phyloP scores from a whole-genome alignment of 1,140 invertebrate genomes.

The Brachionus asplanchnoidis region DNA sequence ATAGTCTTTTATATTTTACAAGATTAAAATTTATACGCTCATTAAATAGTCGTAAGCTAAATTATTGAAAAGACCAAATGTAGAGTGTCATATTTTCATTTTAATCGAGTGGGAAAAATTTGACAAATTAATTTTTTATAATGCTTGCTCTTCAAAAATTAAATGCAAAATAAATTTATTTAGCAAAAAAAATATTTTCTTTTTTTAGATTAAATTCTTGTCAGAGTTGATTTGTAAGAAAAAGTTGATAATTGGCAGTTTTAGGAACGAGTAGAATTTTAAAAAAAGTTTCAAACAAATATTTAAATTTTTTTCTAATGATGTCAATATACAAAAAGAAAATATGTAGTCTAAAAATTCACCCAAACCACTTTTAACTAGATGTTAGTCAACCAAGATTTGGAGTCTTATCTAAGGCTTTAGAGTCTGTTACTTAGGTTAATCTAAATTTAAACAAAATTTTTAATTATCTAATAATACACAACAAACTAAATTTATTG shows the following conservation, averaged over 20 bases:
- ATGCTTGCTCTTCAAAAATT: not conserved
- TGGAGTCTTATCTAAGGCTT: not conserved
- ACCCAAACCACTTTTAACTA: not conserved
- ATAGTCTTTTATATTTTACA: not conserved
- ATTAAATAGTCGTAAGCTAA: not conserved
- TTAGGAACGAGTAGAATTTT: too few relatives aligned
- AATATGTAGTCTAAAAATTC: not conserved
- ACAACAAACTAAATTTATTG: not conserved
- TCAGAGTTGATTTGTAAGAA: too few relatives aligned
- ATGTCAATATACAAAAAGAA: too few relatives aligned
- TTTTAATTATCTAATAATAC: slow-evolving; percentile 6
- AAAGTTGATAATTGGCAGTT: too few relatives aligned
- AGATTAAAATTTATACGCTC: not conserved
- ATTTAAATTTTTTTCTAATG: too few relatives aligned
- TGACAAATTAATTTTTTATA: not conserved
- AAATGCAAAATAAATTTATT: too few relatives aligned
- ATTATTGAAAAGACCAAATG: not conserved
- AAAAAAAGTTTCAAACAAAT: too few relatives aligned
- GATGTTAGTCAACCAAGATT: not conserved
- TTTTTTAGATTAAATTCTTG: not conserved
- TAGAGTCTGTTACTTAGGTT: not conserved
- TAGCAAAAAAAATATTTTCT: not conserved
- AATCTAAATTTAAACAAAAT: not conserved
- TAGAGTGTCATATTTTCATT: not conserved
- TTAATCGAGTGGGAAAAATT: not conserved